Conservation (phyloP, 2,113 vertebrate species). For the Dermatemys mawii region DNA sequence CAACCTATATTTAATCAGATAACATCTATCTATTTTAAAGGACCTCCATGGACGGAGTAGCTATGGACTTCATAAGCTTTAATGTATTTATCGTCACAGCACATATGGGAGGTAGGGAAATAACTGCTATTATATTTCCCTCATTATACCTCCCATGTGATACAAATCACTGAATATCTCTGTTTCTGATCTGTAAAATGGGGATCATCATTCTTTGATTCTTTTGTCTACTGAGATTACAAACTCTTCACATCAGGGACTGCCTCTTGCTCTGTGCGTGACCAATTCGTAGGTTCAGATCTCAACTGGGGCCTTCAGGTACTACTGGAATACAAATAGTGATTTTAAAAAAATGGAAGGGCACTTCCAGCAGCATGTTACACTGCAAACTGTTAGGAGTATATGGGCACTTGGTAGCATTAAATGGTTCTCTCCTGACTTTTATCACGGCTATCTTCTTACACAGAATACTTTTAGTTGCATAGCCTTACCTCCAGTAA, state of each 20-base stretch:
- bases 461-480: not conserved
- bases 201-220: not conserved
- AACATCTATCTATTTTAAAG: not conserved
- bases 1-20: not conserved
- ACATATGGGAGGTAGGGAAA: not conserved
- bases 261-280: not conserved
- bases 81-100: not conserved
- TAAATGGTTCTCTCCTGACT: not conserved
- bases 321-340: not conserved
- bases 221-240: rapidly evolving
- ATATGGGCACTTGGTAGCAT: not conserved
- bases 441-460: not conserved
- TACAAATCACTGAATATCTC: not conserved
- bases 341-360: not conserved
- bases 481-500: not conserved
- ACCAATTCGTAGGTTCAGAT: not conserved
- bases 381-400: not conserved
- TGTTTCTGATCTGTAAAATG: not conserved
- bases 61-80: not conserved
- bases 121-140: not conserved
- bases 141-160: not conserved
- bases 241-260: not conserved
- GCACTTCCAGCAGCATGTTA: not conserved
- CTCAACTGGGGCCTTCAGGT: not conserved
- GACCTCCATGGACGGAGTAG: not conserved